A percentile compares a stretch with the other conserved stretches of the same genome.
These are phyloP conservation scores for Pantala flavescens DNA, from an alignment of 1,140 invertebrate species.

Conservation along the genomic window DNA sequence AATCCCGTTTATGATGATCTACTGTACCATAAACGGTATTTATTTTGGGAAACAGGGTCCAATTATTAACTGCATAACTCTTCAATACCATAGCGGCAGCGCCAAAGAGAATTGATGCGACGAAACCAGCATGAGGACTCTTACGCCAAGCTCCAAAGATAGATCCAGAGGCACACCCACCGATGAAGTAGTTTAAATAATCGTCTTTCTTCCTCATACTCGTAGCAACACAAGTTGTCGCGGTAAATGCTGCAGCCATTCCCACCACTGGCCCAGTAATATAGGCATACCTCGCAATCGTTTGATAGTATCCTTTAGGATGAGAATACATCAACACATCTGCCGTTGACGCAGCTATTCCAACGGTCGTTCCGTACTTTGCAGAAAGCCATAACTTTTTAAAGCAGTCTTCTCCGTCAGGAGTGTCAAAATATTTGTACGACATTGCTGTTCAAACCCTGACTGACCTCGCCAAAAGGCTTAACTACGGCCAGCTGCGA, in stretches of 20 bases:
- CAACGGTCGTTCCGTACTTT: conserved; percentile 42
- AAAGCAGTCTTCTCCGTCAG: conserved; percentile 53
- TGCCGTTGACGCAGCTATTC: conserved; percentile 37
- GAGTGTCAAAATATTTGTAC: conserved; percentile 53
- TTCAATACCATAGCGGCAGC: conserved; percentile 46
- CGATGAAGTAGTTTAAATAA: conserved; percentile 40
- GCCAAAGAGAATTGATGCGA: conserved; percentile 31
- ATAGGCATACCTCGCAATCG: conserved; percentile 39
- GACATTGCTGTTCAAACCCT: conserved; percentile 15
- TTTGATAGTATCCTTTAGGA: conserved; percentile 39
- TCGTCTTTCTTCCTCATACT: conserved; percentile 55
- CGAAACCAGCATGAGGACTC: conserved; percentile 29
- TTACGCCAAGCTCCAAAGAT: conserved; percentile 45
- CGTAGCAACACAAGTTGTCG: conserved; percentile 44
- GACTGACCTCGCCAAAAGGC: neutral
- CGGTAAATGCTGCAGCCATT: conserved; percentile 50
- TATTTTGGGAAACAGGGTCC: conserved; percentile 37
- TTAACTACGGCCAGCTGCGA: neutral
- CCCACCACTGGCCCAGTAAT: conserved; percentile 47
- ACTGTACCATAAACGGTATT: neutral
- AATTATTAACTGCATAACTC: conserved; percentile 39
- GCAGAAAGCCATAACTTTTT: conserved; percentile 48
- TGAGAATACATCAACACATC: conserved; percentile 49
- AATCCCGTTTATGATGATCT: neutral
- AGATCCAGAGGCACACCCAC: conserved; percentile 43